phyloP scores from a whole-genome alignment of 2,113 vertebrate species.

The Camelus dromedarius region DNA sequence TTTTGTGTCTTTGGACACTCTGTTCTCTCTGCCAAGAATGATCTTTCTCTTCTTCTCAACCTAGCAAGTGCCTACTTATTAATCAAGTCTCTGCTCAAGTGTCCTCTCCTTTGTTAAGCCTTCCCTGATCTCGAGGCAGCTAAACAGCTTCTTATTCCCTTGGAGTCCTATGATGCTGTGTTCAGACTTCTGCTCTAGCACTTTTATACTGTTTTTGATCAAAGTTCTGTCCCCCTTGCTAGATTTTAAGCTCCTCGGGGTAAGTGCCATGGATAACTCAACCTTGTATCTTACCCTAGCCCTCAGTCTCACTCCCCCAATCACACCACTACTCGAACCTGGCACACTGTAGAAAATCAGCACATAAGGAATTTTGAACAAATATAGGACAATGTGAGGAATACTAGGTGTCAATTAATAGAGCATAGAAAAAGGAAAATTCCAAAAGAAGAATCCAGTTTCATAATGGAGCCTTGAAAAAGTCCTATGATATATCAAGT shows the following conservation, averaged over 20 bases:
- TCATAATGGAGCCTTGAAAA: not conserved
- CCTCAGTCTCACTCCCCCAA: not conserved
- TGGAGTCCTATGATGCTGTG: not conserved
- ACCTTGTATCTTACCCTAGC: not conserved
- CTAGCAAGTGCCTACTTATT: not conserved
- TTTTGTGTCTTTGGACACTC: not conserved
- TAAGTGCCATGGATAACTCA: not conserved
- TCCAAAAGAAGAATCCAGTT: not conserved
- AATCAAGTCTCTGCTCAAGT: not conserved
- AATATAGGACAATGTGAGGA: not conserved
- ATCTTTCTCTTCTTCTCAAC: not conserved
- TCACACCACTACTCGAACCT: not conserved
- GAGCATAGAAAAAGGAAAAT: not conserved
- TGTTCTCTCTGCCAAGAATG: not conserved
- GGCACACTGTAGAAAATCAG: not conserved
- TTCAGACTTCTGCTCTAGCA: not conserved
- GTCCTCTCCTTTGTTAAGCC: not conserved
- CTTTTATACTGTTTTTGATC: not conserved
- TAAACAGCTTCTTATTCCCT: not conserved
- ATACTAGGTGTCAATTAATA: not conserved
- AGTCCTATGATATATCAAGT: not conserved
- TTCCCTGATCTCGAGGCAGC: not conserved
- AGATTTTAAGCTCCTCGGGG: not conserved
- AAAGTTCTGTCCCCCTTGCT: not conserved
- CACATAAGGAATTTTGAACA: not conserved